Evolutionary conservation across 2,888 invertebrate genomes (phyloP), one percentile per base, ranked within the genome.

Genomic region (Criorhina ranunculi): DNA sequence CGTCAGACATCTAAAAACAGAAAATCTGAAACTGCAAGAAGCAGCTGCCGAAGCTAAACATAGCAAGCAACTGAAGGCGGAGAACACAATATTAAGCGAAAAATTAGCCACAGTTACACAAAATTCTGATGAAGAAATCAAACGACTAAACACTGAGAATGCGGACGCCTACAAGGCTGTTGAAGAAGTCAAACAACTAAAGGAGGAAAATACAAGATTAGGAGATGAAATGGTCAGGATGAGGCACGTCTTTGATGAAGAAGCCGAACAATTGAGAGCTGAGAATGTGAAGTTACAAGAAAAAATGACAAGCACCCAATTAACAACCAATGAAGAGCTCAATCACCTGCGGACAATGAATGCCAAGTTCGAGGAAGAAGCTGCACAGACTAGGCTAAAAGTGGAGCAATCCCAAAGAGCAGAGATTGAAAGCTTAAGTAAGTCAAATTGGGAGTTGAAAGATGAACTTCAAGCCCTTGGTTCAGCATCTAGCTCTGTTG

Each of bases 1-100:
- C 17, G 33, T 87, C 8, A 17, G 66, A 6, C 24, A 44, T n/a
- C 51, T 87, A 9, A 73, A 37, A 19, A 0, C 9, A 5, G 42
- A 75, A 9, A n/a, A 57, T 12, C 4, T 19, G 6, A 15, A 86
- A 4, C 24, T 69, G 29, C 9, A 85, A 1, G 73, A 69, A 46
- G 72, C 79, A 80, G 44, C 49, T 49, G 17, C 24, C 42, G 49
- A 40, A 8, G 59, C 6, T 31, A 75, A 35, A 5, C 7, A 42
- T n/a, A 8, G 6, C 49, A 35, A 53, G 0, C 42, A 29, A n/a
- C 62, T 72, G 8, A 55, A 12, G 7, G 46, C 8, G 29, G 60
- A 76, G 33, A 72, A 44, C 55, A 7, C 12, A 37, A 12, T 17
- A 60, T 17, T 76, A 11, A 11, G 37, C 2, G 53, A 75, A n/a